Conservation (phyloP, 2,113 vertebrate genomes). For the Hiodon alosoides region DNA sequence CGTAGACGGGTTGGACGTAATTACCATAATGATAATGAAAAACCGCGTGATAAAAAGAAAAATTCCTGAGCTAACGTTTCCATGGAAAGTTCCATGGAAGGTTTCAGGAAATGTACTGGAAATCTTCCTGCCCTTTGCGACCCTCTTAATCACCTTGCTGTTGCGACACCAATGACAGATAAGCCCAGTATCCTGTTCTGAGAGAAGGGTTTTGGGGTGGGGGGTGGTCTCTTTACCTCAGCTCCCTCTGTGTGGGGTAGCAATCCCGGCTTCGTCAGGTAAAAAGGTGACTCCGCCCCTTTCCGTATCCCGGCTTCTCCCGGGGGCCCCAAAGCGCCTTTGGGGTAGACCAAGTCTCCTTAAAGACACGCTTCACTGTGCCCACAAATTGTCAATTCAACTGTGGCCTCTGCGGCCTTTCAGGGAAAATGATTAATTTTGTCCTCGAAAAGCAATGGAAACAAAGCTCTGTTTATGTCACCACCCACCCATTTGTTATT, state of each 20-base stretch:
- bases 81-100: no score
- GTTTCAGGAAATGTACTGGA: no score
- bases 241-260: not conserved
- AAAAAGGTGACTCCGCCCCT: slow-evolving; percentile 14
- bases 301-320: slow-evolving; percentile 17
- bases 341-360: slow-evolving; percentile 30
- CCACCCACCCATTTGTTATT: slow-evolving; percentile 47
- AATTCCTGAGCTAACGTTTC: no score
- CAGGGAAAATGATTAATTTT: slow-evolving; percentile 40
- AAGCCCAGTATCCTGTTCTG: no score
- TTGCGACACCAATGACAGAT: no score
- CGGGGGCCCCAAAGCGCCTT: slow-evolving; percentile 22
- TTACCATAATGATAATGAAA: no score
- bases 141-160: no score
- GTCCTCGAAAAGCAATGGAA: slow-evolving; percentile 29
- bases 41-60: no score
- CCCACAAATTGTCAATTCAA: slow-evolving; percentile 30
- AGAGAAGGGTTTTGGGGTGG: not conserved
- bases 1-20: no score
- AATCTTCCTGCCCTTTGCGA: no score
- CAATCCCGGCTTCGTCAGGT: not conserved
- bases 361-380: slow-evolving; percentile 41
- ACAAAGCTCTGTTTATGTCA: slow-evolving; percentile 49
- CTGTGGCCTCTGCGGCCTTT: slow-evolving; percentile 38
- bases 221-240: not conserved